Conservation (phyloP, 2,888 invertebrate genomes). For the Cheilosia impressa region DNA sequence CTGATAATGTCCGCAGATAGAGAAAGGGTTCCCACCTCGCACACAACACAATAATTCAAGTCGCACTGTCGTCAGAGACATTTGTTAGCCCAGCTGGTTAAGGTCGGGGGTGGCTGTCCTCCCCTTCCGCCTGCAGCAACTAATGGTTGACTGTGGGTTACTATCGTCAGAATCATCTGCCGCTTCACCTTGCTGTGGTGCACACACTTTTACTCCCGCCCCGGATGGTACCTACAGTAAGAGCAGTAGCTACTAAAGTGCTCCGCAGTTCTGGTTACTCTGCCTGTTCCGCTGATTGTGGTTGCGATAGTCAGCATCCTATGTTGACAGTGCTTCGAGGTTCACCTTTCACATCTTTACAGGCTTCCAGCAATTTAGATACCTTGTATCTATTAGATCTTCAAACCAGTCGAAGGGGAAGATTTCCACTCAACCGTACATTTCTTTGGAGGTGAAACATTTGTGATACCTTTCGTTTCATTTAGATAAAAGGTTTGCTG, state of each 20-base stretch:
- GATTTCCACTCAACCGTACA: neutral
- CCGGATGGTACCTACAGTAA: neutral
- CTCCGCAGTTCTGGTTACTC: neutral
- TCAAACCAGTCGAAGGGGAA: conserved; percentile 15
- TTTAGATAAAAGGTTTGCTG: conserved; percentile 68
- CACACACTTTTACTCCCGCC: too few species aligned
- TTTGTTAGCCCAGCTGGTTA: conserved; percentile 28
- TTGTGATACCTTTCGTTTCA: conserved; percentile 28
- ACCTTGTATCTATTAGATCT: conserved; percentile 26
- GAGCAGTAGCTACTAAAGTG: neutral
- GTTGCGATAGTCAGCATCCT: conserved; percentile 25
- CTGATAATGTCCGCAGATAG: conserved; percentile 67
- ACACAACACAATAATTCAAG: conserved; percentile 32
- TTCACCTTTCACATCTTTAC: conserved; percentile 28
- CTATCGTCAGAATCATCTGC: conserved; percentile 36
- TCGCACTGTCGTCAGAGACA: conserved; percentile 39
- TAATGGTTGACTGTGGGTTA: conserved; percentile 15
- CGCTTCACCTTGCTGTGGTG: conserved; percentile 26
- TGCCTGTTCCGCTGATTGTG: conserved; percentile 3
- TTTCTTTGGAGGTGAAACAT: neutral
- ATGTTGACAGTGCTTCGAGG: conserved; percentile 6
- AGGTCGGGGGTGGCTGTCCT: neutral
- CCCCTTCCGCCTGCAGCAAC: neutral
- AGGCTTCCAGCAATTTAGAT: conserved; percentile 17
- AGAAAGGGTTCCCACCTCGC: conserved; percentile 24